Conservation (phyloP, 2,113 vertebrate genomes). For the Pogonocichla stellata region DNA sequence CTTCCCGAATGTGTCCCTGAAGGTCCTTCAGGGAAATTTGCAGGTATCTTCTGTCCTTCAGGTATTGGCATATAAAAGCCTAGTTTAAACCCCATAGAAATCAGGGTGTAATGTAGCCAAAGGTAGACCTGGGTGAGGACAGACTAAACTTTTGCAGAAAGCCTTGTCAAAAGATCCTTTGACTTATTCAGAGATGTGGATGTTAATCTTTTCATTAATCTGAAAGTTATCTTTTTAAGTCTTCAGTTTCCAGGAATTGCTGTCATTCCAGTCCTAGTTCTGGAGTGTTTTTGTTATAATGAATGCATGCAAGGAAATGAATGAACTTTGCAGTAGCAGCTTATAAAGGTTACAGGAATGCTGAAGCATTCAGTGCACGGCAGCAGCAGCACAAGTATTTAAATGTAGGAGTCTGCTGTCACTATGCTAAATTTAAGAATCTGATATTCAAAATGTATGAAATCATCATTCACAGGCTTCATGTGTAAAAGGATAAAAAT, state of each 20-base stretch:
- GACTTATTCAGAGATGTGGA: neutral
- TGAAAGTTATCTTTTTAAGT: neutral
- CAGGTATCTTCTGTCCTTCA: neutral
- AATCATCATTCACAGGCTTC: neutral
- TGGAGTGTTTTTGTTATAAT: neutral
- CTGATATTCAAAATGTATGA: neutral
- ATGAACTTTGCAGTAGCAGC: slow-evolving; percentile 18
- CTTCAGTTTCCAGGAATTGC: neutral
- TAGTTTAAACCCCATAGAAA: neutral
- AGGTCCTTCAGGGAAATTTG: neutral
- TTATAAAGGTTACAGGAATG: slow-evolving; percentile 13
- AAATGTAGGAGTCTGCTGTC: neutral
- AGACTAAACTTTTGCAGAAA: neutral
- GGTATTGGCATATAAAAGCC: neutral
- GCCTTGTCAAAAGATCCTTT: neutral
- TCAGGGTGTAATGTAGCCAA: neutral
- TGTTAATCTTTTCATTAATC: neutral
- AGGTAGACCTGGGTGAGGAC: neutral
- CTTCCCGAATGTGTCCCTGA: neutral
- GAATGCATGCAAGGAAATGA: neutral
- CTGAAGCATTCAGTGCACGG: neutral
- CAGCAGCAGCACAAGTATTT: neutral
- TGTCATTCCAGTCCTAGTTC: neutral
- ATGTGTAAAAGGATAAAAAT: neutral
- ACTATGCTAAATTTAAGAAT: neutral